Percentiles rank a stretch among this genome's conserved stretches.
These are phyloP conservation scores for Sebastes paucispinis DNA, from an alignment of 2,797 vertebrate species.

Conservation along the genomic window DNA sequence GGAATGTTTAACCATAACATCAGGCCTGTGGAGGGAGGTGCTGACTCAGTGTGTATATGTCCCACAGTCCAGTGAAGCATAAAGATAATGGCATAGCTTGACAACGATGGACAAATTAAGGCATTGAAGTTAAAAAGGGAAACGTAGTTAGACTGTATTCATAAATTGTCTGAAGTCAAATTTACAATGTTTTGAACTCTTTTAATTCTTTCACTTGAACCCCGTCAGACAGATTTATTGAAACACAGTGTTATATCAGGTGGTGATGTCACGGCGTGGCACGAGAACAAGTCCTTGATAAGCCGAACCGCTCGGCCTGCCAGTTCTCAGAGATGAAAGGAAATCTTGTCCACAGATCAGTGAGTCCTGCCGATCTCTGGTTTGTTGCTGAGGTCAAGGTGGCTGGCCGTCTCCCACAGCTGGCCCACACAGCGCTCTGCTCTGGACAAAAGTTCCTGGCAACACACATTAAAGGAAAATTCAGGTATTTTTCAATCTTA, in stretches of 20 bases:
- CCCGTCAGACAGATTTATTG: constrained; percentile 7
- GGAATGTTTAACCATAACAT: constrained; percentile 62
- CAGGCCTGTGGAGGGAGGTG: constrained; percentile 19
- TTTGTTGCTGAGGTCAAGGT: constrained; percentile 52
- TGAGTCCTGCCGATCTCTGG: constrained; percentile 33
- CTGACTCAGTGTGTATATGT: constrained; percentile 39
- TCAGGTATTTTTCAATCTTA: neutral
- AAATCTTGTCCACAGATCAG: constrained; percentile 44
- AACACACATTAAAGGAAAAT: constrained; percentile 10
- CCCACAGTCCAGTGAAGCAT: constrained; percentile 39
- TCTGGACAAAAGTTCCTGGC: constrained; percentile 15
- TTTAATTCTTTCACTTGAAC: constrained; percentile 16
- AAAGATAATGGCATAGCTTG: constrained; percentile 15
- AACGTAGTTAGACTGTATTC: neutral
- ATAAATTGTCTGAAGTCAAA: neutral
- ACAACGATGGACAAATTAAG: neutral
- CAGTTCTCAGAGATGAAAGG: constrained; percentile 58
- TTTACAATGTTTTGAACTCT: neutral
- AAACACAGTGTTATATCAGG: neutral
- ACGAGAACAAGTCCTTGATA: constrained; percentile 36
- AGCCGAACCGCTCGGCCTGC: neutral
- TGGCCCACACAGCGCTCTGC: constrained; percentile 11
- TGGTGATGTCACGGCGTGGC: constrained; percentile 46
- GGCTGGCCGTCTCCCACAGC: constrained; percentile 44
- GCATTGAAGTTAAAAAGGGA: neutral